Base-by-base conservation (phyloP, 2,797 vertebrate genomes). In the Enteromius trimaculatus region DNA sequence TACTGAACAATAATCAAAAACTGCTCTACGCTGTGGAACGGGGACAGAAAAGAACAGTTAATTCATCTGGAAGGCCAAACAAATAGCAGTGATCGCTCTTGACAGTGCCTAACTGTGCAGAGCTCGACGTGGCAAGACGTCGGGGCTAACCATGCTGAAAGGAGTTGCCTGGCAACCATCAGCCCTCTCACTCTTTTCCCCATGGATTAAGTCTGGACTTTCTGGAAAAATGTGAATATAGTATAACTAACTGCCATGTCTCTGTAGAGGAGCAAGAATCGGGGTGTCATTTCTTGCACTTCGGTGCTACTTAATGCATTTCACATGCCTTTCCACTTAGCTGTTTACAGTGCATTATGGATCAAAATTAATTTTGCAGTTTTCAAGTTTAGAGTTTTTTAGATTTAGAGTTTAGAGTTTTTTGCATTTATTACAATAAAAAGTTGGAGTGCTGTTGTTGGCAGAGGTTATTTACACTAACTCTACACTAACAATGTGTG, bases 91-190 rank as follows among this genome's bases (percentile, higher is more conserved):
- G 86, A 55, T 82, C 69, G 44, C 47, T 64, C 74, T 69, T 77
- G 75, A 58, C 71, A 39, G 74, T 47, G 64, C 42, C 68, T 74
- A n/a, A 86, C 39, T 83, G 75, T 82, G 77, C 77, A 84, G 66
- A 55, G 44, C 80, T 65, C 14, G 58, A 86, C 58, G 69, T 82
- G 84, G 80, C 69, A 77, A 72, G 49, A 75, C 29, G 42, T 75
- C 77, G 74, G 84, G 78, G 64, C 78, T 77, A 76, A 69, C 83
- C 81, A 72, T 75, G 84, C 84, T 86, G 77, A 89, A 88, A 80
- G 42, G 42, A 49, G 88, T 90, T 88, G 87, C 88, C 70, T 82
- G 81, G 88, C 87, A 90, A 90, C 89, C 71, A 68, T 84, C 68
- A 53, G 47, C 58, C 78, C 69, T 53, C 31, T 68, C 34, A 69